Conservation (phyloP, 2,113 vertebrate genomes). For the Narcine bancroftii region DNA sequence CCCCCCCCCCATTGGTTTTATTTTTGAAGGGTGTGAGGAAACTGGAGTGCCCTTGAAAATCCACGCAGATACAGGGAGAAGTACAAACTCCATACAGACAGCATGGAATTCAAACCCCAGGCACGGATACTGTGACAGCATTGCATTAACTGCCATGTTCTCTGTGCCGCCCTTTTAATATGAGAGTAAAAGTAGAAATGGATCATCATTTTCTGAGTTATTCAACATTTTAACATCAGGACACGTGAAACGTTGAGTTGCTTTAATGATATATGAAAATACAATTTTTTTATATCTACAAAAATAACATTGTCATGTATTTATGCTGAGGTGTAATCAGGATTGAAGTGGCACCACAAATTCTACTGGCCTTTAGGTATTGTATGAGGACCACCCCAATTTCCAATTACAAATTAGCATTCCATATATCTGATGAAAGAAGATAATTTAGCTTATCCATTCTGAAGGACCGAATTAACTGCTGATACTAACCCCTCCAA, state of each 20-base stretch:
- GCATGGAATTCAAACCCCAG: too few relatives aligned
- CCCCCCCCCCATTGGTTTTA: too few relatives aligned
- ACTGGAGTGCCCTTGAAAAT: too few relatives aligned
- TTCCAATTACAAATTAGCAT: too few relatives aligned
- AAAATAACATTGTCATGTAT: background rate
- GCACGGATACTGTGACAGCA: too few relatives aligned
- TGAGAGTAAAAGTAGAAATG: background rate
- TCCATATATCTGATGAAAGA: too few relatives aligned
- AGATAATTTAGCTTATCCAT: background rate
- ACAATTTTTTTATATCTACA: background rate
- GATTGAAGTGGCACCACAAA: background rate
- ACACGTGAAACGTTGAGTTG: background rate
- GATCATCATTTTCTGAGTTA: background rate
- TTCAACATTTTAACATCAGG: background rate
- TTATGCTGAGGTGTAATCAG: background rate
- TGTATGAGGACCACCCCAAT: background rate
- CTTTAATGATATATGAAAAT: background rate
- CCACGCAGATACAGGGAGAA: too few relatives aligned
- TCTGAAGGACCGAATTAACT: background rate
- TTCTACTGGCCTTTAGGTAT: background rate
- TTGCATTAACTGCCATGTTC: too few relatives aligned
- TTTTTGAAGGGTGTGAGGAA: too few relatives aligned
- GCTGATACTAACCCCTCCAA: too few relatives aligned
- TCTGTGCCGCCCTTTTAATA: too few relatives aligned
- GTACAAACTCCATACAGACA: too few relatives aligned